Base-by-base conservation (phyloP, 1,140 invertebrate genomes). In the Listronotus oregonensis region DNA sequence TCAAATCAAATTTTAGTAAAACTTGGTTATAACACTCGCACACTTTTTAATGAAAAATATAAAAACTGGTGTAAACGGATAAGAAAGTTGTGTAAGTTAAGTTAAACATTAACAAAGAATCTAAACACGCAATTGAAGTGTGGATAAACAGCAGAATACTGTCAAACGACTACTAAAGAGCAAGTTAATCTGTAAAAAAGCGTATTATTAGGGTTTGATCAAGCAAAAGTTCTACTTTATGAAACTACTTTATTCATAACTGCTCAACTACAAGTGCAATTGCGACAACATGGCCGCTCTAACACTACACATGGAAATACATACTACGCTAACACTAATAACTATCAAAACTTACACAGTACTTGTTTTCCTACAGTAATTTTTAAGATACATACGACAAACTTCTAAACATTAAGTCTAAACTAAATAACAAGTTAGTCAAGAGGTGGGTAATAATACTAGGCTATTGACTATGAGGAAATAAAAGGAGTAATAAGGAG, bases 171-270 rank as follows among this genome's bases (percentile, higher is more conserved):
- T 37, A 37, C 34, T 37, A 37, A 37, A 37, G 34, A 37, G 34
- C 34, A 37, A 37, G 34, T 37, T 37, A 44, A 52, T 63, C 60
- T 42, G 60, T 54, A 63, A 63, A 57, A 46, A 63, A 63, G 65
- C 64, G 43, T 66, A 69, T 61, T 58, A 69, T 61, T 50, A 59
- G 67, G 67, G 61, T 58, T 72, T 73, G 72, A 75, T 72, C 76
- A 78, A 79, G 78, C 78, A 78, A 71, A 74, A 71, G 52, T 75
- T 60, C 77, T 78, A 78, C 76, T 75, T 78, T 76, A 77, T 75
- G 70, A 77, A 77, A 78, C 79, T 80, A 80, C 79, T 80, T 80
- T 80, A 80, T 80, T 80, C 69, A 71, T 74, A 75, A 78, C 75
- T 73, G 76, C 78, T 78, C 76, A 76, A 78, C 77, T 78, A 78